Base-by-base conservation (phyloP, 1,140 invertebrate genomes). In the Danaus melanippus region DNA sequence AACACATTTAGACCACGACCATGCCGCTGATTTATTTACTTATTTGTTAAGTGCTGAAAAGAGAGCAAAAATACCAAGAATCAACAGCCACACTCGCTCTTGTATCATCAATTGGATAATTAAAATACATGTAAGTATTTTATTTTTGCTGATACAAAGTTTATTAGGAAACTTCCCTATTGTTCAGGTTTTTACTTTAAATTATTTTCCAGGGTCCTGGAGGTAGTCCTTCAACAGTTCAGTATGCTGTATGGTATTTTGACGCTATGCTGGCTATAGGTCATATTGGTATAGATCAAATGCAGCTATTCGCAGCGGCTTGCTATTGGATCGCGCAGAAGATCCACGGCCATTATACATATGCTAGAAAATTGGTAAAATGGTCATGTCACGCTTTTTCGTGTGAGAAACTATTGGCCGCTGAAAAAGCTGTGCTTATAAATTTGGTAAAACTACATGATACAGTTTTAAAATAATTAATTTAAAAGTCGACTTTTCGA, bases 41-140 rank as follows among this genome's bases (percentile, higher is more conserved):
- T 77, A 81, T 50, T 52, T 84, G 9, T 40, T 78, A 12, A 51
- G n/a, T 2, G 45, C 42, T 8, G 81, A 84, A 41, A 62, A 67
- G 9, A 63, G 57, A 9, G 15, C 53, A 8, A 46, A 32, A 0
- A n/a, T 57, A 1, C 71, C 76, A 1, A 21, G 41, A 1, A 68
- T 75, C 12, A 12, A 57, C 5, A 72, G 49, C 21, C 48, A 62
- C 7, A 66, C 60, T 5, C 60, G 81, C 2, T 71, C 81, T 0
- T 82, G 77, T 58, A 58, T 78, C n/a, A 58, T 81, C 11, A 82
- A 84, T 49, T 84, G 81, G 81, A 49, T 84, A 2, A 70, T 82
- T 63, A 79, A 75, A 62, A 53, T 81, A 8, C 76, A 82, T 52
- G 81, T 84, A 59, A 75, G 81, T 78, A 51, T 9, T 50, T 32